phyloP scores from a whole-genome alignment of 1,140 invertebrate genomes.

The Drosophila suzukii region DNA sequence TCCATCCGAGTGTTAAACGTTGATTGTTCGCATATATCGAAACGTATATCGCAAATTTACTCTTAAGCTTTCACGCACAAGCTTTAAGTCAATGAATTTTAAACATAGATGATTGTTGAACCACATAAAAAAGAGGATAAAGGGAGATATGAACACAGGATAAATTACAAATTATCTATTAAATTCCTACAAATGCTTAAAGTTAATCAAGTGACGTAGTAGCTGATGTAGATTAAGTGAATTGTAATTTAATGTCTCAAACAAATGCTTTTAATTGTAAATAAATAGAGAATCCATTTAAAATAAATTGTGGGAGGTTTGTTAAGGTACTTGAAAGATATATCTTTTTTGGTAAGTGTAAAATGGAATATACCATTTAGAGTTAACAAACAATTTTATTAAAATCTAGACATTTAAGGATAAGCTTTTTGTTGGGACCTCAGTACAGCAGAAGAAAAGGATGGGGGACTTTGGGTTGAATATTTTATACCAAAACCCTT shows the following conservation, averaged over 20 bases:
- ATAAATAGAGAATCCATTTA: conserved; percentile 58
- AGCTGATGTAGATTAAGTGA: conserved; percentile 59
- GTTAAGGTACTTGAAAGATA: not conserved
- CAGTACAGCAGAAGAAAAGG: not conserved
- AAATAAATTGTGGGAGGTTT: no score
- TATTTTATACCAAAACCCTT: not conserved
- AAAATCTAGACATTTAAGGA: not conserved
- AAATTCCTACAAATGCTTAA: conserved; percentile 71
- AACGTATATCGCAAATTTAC: conserved; percentile 42
- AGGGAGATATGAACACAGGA: conserved; percentile 4
- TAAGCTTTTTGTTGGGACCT: not conserved
- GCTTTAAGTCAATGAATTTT: conserved; percentile 74
- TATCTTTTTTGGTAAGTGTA: not conserved
- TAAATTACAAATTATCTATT: conserved; percentile 57
- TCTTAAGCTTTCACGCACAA: conserved; percentile 59
- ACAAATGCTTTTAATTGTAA: conserved; percentile 81
- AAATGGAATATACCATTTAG: no score
- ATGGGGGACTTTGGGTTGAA: not conserved
- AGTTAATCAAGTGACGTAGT: conserved; percentile 55
- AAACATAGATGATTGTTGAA: conserved; percentile 55
- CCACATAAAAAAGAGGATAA: not conserved
- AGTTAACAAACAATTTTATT: not conserved
- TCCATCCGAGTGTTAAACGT: conserved; percentile 54
- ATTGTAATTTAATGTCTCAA: conserved; percentile 70
- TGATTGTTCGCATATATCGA: conserved; percentile 68